Evolutionary conservation across 2,113 vertebrate species (phyloP).

Genomic region (Xiphophorus hellerii): DNA sequence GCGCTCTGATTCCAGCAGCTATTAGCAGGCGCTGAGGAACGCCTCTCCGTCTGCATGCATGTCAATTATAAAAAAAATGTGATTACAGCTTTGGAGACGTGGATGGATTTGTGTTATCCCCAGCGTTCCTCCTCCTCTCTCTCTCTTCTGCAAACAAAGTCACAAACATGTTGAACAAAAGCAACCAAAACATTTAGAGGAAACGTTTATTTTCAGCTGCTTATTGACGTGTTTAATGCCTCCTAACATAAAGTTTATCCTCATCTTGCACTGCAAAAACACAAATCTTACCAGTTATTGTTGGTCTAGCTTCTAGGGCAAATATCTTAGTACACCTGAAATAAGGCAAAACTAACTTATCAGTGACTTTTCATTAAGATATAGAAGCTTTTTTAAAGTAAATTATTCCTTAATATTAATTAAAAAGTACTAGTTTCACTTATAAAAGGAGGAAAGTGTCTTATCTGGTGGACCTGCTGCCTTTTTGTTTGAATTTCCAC

Average conservation of each 20-base stretch:
- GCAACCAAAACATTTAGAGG: neutral
- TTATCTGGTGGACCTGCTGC: too few species aligned
- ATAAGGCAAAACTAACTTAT: too few species aligned
- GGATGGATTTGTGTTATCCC: constrained; percentile 65
- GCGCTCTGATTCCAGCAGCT: constrained; percentile 50
- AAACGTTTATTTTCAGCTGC: neutral
- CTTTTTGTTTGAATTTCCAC: too few species aligned
- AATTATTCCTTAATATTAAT: too few species aligned
- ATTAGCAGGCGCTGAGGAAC: constrained; percentile 42
- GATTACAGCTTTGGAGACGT: constrained; percentile 62
- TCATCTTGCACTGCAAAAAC: neutral
- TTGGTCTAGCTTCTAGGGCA: too few species aligned
- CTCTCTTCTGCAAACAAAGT: neutral
- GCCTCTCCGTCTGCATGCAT: constrained; percentile 45
- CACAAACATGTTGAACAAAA: neutral
- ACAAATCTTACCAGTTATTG: too few species aligned
- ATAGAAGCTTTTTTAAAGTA: too few species aligned
- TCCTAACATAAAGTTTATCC: neutral
- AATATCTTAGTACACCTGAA: too few species aligned
- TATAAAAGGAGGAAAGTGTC: too few species aligned
- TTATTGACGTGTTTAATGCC: neutral
- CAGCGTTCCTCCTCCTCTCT: constrained; percentile 7
- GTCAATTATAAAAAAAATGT: constrained; percentile 72
- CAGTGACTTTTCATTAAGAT: too few species aligned
- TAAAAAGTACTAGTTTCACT: too few species aligned